A percentile compares a stretch with the other conserved stretches of the same genome.
These are phyloP conservation scores for Tinamus guttatus DNA, from an alignment of 2,113 vertebrate species.

Conservation along the genomic window DNA sequence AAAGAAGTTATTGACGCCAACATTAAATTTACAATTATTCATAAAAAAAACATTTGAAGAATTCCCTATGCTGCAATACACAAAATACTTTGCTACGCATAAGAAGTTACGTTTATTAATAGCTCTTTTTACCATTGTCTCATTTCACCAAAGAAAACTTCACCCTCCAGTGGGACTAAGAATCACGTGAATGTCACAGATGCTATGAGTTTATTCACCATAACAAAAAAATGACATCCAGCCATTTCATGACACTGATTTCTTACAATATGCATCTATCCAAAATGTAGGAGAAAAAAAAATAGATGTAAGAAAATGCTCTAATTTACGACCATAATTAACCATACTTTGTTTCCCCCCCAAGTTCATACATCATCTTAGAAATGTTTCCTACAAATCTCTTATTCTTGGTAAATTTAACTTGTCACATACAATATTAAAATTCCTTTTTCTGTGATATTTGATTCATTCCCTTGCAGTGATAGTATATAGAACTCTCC, in stretches of 20 bases:
- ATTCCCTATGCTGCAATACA: slow-evolving; percentile 70
- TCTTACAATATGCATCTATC: neutral
- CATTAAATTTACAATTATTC: slow-evolving; percentile 79
- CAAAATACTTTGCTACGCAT: slow-evolving; percentile 69
- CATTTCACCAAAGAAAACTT: slow-evolving; percentile 69
- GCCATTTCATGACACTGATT: neutral
- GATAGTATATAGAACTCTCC: neutral
- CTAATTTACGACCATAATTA: neutral
- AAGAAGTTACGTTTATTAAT: slow-evolving; percentile 75
- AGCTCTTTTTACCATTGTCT: slow-evolving; percentile 55
- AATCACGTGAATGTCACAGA: slow-evolving; percentile 31
- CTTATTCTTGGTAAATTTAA: neutral
- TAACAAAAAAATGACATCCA: neutral
- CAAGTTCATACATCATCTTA: neutral
- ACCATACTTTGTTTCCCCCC: neutral
- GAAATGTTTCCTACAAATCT: neutral
- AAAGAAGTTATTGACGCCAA: slow-evolving; percentile 72
- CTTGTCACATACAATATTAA: neutral
- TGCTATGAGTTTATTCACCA: slow-evolving; percentile 9
- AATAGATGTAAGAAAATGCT: neutral
- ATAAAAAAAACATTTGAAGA: slow-evolving; percentile 75
- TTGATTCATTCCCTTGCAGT: neutral
- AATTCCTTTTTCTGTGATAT: neutral
- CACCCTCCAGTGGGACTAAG: slow-evolving; percentile 62
- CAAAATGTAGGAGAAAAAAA: slow-evolving; percentile 20